A percentile compares a stretch with the other conserved stretches of the same genome.
Evolutionary conservation across 2,797 vertebrate species (phyloP).

Genomic region (Danio albolineatus): DNA sequence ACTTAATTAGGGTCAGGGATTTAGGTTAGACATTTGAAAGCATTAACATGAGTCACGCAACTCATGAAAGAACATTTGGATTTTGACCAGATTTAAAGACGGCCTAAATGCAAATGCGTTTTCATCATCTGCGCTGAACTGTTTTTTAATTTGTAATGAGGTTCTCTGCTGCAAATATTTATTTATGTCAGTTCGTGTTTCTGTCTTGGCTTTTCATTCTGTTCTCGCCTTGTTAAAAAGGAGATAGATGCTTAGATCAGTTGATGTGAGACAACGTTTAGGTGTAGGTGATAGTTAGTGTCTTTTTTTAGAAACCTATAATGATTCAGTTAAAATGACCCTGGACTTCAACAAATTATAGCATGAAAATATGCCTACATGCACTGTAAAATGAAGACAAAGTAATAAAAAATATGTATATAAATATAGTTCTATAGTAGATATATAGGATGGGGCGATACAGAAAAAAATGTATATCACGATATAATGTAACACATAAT

Average conservation of each 20-base stretch:
- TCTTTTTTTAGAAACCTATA: no score
- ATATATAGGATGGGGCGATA: no score
- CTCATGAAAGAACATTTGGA: constrained; percentile 1
- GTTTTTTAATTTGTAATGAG: neutral
- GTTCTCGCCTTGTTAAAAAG: neutral
- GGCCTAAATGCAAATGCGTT: neutral
- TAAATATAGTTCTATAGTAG: no score
- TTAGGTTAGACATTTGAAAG: neutral
- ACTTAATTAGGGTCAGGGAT: neutral
- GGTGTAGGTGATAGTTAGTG: no score
- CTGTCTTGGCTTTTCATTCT: neutral
- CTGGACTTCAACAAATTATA: no score
- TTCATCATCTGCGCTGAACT: neutral
- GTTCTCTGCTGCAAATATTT: neutral
- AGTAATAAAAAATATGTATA: no score
- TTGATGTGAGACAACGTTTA: no score
- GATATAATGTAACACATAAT: no score
- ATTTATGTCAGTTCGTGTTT: neutral
- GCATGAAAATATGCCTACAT: no score
- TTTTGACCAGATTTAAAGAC: neutral
- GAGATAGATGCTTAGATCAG: neutral
- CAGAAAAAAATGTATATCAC: no score
- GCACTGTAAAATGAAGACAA: no score
- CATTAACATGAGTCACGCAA: neutral
- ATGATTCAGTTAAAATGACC: no score